Conservation (phyloP, 2,113 vertebrate genomes). For the Proteles cristata region DNA sequence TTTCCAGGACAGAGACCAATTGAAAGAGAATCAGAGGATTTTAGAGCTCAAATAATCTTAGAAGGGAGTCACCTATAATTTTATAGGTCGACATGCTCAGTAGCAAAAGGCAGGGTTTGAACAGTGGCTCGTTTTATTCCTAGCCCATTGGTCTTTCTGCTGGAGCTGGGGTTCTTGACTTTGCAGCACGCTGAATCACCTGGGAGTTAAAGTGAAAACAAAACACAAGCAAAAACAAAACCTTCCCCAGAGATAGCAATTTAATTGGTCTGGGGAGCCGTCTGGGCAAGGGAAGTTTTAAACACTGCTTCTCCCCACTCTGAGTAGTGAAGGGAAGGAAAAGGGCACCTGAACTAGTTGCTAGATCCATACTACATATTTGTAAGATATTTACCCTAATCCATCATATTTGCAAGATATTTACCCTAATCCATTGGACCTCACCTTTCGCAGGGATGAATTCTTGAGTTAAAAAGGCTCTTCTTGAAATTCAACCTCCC, state of each 20-base stretch:
- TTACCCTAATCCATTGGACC: not conserved
- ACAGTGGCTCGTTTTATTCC: slow-evolving; percentile 32
- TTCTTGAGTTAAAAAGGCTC: not conserved
- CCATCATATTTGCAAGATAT: not conserved
- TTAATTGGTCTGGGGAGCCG: not conserved
- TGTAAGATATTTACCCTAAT: not conserved
- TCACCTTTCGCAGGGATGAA: not conserved
- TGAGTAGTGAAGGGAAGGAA: not conserved
- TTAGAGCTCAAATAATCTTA: not conserved
- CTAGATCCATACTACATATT: not conserved
- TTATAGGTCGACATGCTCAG: not conserved
- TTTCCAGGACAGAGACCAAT: not conserved
- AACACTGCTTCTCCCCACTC: not conserved
- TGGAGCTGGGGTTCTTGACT: not conserved
- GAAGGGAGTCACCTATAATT: not conserved
- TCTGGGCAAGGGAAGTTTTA: not conserved
- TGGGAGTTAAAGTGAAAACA: not conserved
- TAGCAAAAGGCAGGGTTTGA: not conserved
- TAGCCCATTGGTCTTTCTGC: not conserved
- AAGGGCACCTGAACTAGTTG: not conserved
- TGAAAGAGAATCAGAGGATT: not conserved
- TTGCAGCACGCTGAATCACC: not conserved
- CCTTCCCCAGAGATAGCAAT: not conserved
- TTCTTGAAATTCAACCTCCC: not conserved
- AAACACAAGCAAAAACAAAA: not conserved